A percentile compares a stretch with the other conserved stretches of the same genome.
Conservation (phyloP, 1,140 invertebrate species). For the Parapsyche elsis region DNA sequence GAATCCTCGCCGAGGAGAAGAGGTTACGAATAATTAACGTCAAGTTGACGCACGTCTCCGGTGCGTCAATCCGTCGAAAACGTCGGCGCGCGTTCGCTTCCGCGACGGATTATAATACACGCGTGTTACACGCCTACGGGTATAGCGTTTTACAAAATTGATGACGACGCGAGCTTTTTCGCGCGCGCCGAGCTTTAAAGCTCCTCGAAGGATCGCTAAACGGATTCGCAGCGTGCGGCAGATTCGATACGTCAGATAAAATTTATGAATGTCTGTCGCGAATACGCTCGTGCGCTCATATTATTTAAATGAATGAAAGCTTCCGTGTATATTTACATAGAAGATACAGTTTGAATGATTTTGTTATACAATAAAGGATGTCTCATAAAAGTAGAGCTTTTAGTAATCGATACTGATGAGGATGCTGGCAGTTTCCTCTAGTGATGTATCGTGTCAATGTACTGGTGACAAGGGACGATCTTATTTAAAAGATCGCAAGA, state of each 20-base stretch:
- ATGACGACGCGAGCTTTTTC: conserved; percentile 22
- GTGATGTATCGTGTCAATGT: too few species aligned
- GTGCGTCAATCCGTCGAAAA: conserved; percentile 16
- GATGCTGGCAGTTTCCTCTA: too few species aligned
- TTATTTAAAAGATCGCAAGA: too few species aligned
- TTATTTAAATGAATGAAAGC: too few species aligned
- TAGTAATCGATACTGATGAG: too few species aligned
- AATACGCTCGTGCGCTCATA: background rate
- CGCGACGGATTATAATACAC: conserved; percentile 18
- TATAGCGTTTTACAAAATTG: background rate
- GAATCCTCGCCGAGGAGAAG: background rate
- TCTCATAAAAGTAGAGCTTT: too few species aligned
- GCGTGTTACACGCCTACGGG: background rate
- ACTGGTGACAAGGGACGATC: too few species aligned
- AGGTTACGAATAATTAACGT: conserved; percentile 35
- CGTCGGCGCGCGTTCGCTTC: background rate
- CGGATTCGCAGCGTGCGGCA: background rate
- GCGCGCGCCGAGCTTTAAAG: background rate
- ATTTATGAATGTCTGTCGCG: conserved; percentile 9
- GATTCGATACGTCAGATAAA: conserved; percentile 6
- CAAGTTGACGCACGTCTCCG: background rate
- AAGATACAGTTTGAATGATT: too few species aligned
- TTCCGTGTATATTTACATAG: too few species aligned
- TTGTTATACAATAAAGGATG: too few species aligned
- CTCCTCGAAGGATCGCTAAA: background rate